Percentiles rank a stretch among this genome's conserved stretches.
These are phyloP conservation scores for Sesia apiformis DNA, from an alignment of 2,888 invertebrate genomes.

Conservation along the genomic window DNA sequence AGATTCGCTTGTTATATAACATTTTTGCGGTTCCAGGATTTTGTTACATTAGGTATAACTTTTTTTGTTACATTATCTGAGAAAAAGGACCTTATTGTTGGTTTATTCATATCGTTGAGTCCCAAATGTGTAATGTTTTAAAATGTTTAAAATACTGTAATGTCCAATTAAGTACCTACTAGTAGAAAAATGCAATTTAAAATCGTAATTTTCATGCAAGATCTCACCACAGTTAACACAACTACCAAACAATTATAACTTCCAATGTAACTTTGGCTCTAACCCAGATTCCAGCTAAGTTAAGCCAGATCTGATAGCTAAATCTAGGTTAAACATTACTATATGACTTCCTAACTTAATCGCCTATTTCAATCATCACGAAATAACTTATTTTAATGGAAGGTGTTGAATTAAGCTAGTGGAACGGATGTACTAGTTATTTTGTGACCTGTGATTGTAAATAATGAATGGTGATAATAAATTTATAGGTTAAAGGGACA, in stretches of 20 bases:
- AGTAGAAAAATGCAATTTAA: background rate
- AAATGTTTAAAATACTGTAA: too few species aligned
- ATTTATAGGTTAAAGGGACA: too few species aligned
- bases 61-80: background rate
- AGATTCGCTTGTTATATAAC: background rate
- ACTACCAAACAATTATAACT: too few species aligned
- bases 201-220: background rate
- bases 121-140: too few species aligned
- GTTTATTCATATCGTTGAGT: too few species aligned
- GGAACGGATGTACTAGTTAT: background rate
- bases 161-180: background rate
- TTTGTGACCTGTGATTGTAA: too few species aligned
- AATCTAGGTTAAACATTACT: conserved; percentile 5
- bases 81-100: too few species aligned
- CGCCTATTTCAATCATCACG: background rate
- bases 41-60: background rate
- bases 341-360: background rate
- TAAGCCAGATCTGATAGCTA: conserved; percentile 4
- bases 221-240: too few species aligned
- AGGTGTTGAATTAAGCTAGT: background rate
- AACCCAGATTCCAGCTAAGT: background rate
- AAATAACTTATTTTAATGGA: background rate
- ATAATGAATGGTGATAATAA: too few species aligned
- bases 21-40: background rate
- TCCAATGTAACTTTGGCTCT: too few species aligned